These are phyloP conservation scores for Falco columbarius DNA, from an alignment of 2,797 vertebrate genomes.

Conservation along the genomic window DNA sequence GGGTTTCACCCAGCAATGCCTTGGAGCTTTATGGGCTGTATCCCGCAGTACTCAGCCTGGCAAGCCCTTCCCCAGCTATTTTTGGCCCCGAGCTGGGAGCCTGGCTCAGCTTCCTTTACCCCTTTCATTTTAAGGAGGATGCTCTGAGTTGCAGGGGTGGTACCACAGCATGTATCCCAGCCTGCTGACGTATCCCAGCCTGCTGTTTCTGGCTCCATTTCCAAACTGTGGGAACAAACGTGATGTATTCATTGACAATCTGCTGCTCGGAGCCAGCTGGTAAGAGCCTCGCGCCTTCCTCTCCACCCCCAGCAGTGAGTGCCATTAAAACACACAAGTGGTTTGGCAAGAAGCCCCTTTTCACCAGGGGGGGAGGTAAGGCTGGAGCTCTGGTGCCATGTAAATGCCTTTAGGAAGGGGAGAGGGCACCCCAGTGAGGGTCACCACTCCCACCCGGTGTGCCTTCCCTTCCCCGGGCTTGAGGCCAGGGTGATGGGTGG, in stretches of 20 bases:
- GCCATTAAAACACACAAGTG: fast-evolving
- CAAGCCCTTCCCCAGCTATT: neutral
- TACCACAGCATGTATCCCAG: neutral
- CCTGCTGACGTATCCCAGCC: neutral
- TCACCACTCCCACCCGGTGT: neutral
- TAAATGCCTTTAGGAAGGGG: neutral
- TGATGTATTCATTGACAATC: neutral
- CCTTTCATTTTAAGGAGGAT: neutral
- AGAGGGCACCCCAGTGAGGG: neutral
- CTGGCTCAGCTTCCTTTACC: neutral
- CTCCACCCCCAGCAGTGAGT: neutral
- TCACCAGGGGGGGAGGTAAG: too few relatives aligned
- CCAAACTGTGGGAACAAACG: neutral
- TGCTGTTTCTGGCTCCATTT: neutral
- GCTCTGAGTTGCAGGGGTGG: neutral
- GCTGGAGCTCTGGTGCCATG: neutral
- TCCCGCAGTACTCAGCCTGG: neutral
- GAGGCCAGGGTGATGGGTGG: neutral
- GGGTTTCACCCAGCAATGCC: neutral
- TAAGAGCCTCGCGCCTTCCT: fast-evolving
- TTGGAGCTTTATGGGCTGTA: neutral
- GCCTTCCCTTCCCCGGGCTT: neutral
- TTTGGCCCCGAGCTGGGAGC: neutral
- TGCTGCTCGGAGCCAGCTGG: neutral
- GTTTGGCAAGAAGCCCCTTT: neutral